These are phyloP conservation scores for Hypothenemus hampei DNA, from an alignment of 1,140 invertebrate species.

Conservation along the genomic window DNA sequence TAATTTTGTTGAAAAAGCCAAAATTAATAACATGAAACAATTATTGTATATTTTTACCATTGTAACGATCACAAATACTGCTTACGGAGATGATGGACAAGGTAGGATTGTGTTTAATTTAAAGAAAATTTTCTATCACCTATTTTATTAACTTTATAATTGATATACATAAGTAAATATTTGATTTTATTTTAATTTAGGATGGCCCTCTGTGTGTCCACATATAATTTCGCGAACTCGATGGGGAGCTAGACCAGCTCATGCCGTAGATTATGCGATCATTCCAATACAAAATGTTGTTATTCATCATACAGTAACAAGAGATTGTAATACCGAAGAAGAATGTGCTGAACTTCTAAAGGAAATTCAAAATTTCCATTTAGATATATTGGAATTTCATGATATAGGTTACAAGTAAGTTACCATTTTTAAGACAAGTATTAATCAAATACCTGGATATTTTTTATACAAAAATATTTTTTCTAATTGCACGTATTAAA, in stretches of 20 bases:
- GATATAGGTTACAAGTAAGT: slow-evolving; percentile 61
- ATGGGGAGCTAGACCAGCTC: slow-evolving; percentile 46
- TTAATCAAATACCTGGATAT: no score
- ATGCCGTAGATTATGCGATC: slow-evolving; percentile 50
- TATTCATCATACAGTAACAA: slow-evolving; percentile 64
- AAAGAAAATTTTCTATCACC: no score
- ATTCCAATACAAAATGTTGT: slow-evolving; percentile 58
- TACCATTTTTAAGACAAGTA: neutral
- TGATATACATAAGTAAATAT: no score
- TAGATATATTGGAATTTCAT: slow-evolving; percentile 49
- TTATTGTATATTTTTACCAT: no score
- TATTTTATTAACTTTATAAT: no score
- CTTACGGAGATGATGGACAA: no score
- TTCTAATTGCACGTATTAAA: neutral
- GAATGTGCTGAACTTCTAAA: slow-evolving; percentile 49
- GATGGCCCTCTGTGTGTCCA: slow-evolving; percentile 32
- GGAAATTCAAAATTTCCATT: slow-evolving; percentile 57
- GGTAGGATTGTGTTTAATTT: no score
- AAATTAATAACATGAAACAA: no score
- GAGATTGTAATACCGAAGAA: slow-evolving; percentile 49
- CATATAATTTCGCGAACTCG: slow-evolving; percentile 33
- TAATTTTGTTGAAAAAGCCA: no score
- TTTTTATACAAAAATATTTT: neutral
- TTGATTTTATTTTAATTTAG: slow-evolving; percentile 27
- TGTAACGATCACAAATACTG: no score